phyloP scores from a whole-genome alignment of 2,888 invertebrate genomes.

The Raillietiella orientalis region DNA sequence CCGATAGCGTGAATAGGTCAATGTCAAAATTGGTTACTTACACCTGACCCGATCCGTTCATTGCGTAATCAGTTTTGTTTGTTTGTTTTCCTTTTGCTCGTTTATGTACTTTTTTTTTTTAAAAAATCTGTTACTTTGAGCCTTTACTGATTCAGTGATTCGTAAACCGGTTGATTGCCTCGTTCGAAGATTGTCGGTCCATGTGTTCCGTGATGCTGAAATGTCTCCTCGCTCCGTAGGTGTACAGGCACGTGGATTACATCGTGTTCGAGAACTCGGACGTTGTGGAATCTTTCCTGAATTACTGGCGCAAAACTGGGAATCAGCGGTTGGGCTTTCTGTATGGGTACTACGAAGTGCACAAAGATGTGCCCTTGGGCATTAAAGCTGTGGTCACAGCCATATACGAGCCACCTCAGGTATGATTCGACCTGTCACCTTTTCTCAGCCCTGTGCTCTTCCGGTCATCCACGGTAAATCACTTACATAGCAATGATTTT shows the following conservation, averaged over 20 bases:
- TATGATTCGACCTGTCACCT: constrained; percentile 8
- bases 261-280: constrained; percentile 82
- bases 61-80: too few relatives aligned
- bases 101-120: too few relatives aligned
- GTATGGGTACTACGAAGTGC: constrained; percentile 68
- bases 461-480: too few relatives aligned
- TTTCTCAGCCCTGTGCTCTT: too few relatives aligned
- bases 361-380: constrained; percentile 69
- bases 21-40: too few relatives aligned
- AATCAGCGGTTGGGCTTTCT: constrained; percentile 78
- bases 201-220: too few relatives aligned
- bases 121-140: too few relatives aligned
- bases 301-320: constrained; percentile 79
- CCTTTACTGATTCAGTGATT: not conserved
- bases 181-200: too few relatives aligned
- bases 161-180: constrained; percentile 1
- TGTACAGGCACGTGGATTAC: constrained; percentile 83
- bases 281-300: constrained; percentile 76
- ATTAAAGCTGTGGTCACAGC: constrained; percentile 58
- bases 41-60: too few relatives aligned
- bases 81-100: too few relatives aligned
- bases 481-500: too few relatives aligned
- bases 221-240: constrained; percentile 10
- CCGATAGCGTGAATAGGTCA: too few relatives aligned
- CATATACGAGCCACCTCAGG: constrained; percentile 94